phyloP scores from a whole-genome alignment of 53 echinoderm and acorn worm genomes.

The Hippasteria phrygiana region DNA sequence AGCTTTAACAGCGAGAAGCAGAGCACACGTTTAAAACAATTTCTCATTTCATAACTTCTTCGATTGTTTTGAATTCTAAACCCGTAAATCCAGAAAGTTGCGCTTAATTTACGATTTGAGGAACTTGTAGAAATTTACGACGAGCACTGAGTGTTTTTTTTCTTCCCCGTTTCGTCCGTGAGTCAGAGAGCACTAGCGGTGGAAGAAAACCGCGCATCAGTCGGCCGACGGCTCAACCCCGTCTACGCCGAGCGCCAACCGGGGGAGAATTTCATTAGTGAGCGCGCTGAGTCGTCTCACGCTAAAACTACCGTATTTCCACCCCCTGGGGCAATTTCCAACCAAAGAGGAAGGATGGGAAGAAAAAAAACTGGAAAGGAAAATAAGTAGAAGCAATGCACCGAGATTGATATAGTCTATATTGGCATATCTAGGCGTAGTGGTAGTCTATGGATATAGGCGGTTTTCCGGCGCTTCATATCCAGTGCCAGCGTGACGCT shows the following conservation, averaged over 20 bases:
- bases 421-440: conserved; percentile 65
- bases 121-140: background rate
- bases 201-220: conserved; percentile 7
- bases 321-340: conserved; percentile 55
- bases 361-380: background rate
- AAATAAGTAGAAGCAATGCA: conserved; percentile 16
- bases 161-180: background rate
- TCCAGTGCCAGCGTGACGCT: conserved; percentile 50
- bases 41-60: background rate
- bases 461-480: conserved; percentile 58
- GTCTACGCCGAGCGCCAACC: conserved; percentile 45
- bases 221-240: background rate
- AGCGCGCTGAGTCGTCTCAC: conserved; percentile 56
- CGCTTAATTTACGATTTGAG: background rate
- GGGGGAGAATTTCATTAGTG: conserved; percentile 65
- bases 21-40: background rate
- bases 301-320: conserved; percentile 67
- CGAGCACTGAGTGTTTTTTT: background rate
- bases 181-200: conserved; percentile 25
- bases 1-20: background rate
- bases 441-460: conserved; percentile 62
- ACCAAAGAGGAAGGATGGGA: conserved; percentile 35
- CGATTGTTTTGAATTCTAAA: background rate
- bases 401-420: conserved; percentile 64
- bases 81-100: background rate